Conservation (phyloP, 2,113 vertebrate genomes). For the Panthera leo region DNA sequence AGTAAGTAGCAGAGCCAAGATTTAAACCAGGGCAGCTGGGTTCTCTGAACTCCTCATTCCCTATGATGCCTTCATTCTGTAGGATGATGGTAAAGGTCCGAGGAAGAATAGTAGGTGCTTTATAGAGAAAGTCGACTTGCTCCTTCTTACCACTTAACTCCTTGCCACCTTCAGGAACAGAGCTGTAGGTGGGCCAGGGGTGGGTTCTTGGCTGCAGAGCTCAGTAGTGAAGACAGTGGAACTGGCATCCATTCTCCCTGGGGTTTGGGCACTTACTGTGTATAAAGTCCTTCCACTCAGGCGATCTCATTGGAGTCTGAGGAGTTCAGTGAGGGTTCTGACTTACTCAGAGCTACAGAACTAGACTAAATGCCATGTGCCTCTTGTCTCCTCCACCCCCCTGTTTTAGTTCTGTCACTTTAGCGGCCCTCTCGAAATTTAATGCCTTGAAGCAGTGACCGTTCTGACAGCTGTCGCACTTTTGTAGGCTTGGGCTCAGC, state of each 20-base stretch:
- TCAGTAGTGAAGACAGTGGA: neutral
- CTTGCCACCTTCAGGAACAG: neutral
- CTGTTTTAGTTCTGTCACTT: neutral
- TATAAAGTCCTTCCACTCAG: neutral
- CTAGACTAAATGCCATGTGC: too few species aligned
- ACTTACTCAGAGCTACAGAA: neutral
- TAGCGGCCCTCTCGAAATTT: neutral
- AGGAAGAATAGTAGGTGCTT: neutral
- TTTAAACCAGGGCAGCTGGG: neutral
- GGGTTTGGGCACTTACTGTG: neutral
- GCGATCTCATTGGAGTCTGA: neutral
- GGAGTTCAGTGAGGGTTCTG: neutral
- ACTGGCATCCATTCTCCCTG: neutral
- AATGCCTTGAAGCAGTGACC: neutral
- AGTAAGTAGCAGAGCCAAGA: neutral
- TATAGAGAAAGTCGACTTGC: too few species aligned
- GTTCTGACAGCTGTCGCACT: neutral
- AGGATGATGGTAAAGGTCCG: neutral
- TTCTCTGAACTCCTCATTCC: neutral
- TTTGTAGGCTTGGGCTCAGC: neutral
- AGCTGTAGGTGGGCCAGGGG: fast-evolving
- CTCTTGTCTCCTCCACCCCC: fast-evolving
- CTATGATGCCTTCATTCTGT: neutral
- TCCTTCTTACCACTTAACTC: neutral
- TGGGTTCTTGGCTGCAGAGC: neutral